Percentiles rank a stretch among this genome's conserved stretches.
These are phyloP conservation scores for Molossus molossus DNA, from an alignment of 2,797 vertebrate genomes.

Conservation along the genomic window DNA sequence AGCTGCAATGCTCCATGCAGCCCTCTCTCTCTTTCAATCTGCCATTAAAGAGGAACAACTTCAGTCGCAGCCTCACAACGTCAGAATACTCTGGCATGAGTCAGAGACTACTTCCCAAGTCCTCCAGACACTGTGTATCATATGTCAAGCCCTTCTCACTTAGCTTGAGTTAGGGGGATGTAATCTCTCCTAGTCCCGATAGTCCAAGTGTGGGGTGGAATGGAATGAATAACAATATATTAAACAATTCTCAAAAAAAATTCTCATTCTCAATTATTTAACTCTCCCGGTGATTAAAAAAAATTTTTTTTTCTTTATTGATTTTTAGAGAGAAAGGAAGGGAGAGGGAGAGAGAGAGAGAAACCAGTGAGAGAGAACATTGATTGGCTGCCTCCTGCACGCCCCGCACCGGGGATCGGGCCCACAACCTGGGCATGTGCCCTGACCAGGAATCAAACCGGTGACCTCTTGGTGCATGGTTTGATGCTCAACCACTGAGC, in stretches of 20 bases:
- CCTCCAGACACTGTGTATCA: not conserved
- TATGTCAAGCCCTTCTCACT: not conserved
- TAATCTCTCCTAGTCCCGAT: not conserved
- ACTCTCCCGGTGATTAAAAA: too few species aligned
- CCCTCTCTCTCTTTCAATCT: not conserved
- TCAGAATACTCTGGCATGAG: not conserved
- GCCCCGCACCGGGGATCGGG: too few species aligned
- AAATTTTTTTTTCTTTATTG: too few species aligned
- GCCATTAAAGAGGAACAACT: not conserved
- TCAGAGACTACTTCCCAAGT: not conserved
- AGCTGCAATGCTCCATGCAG: not conserved
- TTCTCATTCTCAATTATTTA: not conserved
- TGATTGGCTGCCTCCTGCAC: too few species aligned
- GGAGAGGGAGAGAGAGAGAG: too few species aligned
- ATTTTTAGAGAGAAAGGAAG: too few species aligned
- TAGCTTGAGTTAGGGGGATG: not conserved
- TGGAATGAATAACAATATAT: not conserved
- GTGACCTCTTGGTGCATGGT: too few species aligned
- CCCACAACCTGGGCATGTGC: too few species aligned
- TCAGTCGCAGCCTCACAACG: not conserved
- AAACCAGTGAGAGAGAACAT: too few species aligned
- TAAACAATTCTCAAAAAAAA: not conserved
- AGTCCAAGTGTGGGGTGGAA: not conserved
- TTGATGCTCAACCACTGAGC: too few species aligned
- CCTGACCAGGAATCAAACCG: too few species aligned